Evolutionary conservation across 2,888 invertebrate genomes (phyloP).

Genomic region (Lymantria dispar): DNA sequence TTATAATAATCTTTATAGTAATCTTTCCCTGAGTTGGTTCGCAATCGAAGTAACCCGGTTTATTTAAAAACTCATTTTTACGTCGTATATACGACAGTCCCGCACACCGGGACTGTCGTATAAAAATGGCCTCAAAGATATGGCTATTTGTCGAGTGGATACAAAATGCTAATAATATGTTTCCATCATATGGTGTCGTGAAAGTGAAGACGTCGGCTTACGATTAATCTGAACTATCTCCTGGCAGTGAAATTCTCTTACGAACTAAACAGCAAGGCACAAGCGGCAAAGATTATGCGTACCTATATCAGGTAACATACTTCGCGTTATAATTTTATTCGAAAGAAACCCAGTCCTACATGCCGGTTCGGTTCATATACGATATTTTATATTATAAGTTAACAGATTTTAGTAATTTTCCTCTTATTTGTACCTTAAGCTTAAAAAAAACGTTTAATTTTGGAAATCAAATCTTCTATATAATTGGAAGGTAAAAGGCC

Average conservation of each 20-base stretch:
- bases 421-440: too few relatives aligned
- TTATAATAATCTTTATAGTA: slow-evolving; percentile 32
- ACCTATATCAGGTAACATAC: slow-evolving; percentile 50
- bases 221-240: slow-evolving; percentile 30
- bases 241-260: slow-evolving; percentile 47
- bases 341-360: neutral
- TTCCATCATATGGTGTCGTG: slow-evolving; percentile 47
- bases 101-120: neutral
- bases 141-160: slow-evolving; percentile 67
- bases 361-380: too few relatives aligned
- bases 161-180: neutral
- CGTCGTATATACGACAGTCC: neutral
- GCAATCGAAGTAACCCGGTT: slow-evolving; percentile 17
- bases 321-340: neutral
- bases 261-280: slow-evolving; percentile 35
- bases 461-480: too few relatives aligned
- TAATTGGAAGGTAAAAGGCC: too few relatives aligned
- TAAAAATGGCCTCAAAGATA: slow-evolving; percentile 46
- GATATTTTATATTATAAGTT: too few relatives aligned
- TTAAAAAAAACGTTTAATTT: too few relatives aligned
- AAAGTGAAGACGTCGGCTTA: slow-evolving; percentile 12
- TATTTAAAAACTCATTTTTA: slow-evolving; percentile 10
- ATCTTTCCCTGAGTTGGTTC: slow-evolving; percentile 33
- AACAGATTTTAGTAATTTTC: too few relatives aligned
- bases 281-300: slow-evolving; percentile 49